Evolutionary conservation across 2,113 vertebrate genomes (phyloP), one percentile per base, ranked within the genome.

Genomic region (Sturnus vulgaris): DNA sequence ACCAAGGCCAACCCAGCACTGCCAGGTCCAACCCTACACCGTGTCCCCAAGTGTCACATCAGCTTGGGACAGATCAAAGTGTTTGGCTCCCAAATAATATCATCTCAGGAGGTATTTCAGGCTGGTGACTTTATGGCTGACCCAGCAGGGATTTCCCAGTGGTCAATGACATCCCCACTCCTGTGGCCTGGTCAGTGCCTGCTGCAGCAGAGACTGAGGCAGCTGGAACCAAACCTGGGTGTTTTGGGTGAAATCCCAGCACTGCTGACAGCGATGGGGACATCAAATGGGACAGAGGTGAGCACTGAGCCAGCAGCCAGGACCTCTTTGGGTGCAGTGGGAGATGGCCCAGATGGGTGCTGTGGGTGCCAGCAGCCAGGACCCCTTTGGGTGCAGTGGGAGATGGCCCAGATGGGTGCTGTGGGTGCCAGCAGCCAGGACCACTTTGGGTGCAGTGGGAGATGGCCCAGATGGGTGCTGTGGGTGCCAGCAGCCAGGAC

Each of bases 41-140:
- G 0, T 14, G 71, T 77, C 71, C 56, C 56, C 35, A 55, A 11
- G 47, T 15, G 70, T 25, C 63, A 77, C 40, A 49, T 33, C n/a
- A 44, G 3, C 9, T 0, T 0, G 6, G 25, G 37, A 31, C 40
- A 55, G 44, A 28, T 11, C 1, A 1, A 59, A 42, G 19, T 0
- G 0, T 27, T 69, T 0, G 8, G 20, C 10, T 95, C 30, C 46
- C 13, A 24, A 15, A 3, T 1, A 11, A 37, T 13, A 11, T 6
- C 5, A 4, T 28, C 47, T 86, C 76, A 33, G 65, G 60, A 33
- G 30, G 25, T 12, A 35, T 35, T 85, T 33, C 3, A 12, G 56
- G 5, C 25, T 35, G 72, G 44, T 21, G 73, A 3, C 11, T 50
- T 50, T 10, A 1, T 6, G 44, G 1, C 59, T 3, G 13, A 12